Evolutionary conservation across 2,888 invertebrate genomes (phyloP), one percentile per base, ranked within the genome.

Genomic region (Herminia tarsipennalis): DNA sequence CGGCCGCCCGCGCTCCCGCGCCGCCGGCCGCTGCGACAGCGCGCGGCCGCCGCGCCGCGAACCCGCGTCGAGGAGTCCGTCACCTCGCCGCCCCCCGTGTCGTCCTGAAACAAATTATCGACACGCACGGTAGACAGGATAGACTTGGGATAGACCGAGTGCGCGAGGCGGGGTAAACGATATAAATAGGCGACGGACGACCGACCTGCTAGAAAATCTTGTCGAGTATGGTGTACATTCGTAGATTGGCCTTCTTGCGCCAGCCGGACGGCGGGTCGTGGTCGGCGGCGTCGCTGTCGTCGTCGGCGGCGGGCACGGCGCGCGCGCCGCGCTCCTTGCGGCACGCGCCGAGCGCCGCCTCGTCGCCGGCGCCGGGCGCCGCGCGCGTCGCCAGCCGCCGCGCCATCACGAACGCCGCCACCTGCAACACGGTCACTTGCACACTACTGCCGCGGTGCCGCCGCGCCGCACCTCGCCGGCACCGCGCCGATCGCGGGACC

Each of bases 151-250:
- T n/a, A n/a, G n/a, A n/a, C n/a, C n/a, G n/a, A n/a, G n/a, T n/a
- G n/a, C n/a, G n/a, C n/a, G n/a, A n/a, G n/a, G n/a, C n/a, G n/a
- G n/a, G n/a, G n/a, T n/a, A n/a, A n/a, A n/a, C n/a, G n/a, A 12
- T 2, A 17, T 1, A 8, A 35, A 13, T 8, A n/a, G 5, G 6
- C n/a, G 4, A 17, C 16, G 5, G 14, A n/a, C 6, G 3, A 5
- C 17, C 16, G 13, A 88, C 89, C 89, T 89, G 90, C 88, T 90
- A 90, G 88, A 90, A 90, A 86, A 90, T 89, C 65, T 90, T 90
- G 81, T 90, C 90, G 41, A 90, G 82, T 41, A 90, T 89, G 38
- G 90, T 89, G 78, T 90, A 90, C 90, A 90, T 90, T 70, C 88
- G 79, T 52, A 89, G 79, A 74, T 90, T 89, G 66, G 89, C 89